Evolutionary conservation across 2,797 vertebrate genomes (phyloP), one percentile per base, ranked within the genome.

Genomic region (Crenuchus spilurus): DNA sequence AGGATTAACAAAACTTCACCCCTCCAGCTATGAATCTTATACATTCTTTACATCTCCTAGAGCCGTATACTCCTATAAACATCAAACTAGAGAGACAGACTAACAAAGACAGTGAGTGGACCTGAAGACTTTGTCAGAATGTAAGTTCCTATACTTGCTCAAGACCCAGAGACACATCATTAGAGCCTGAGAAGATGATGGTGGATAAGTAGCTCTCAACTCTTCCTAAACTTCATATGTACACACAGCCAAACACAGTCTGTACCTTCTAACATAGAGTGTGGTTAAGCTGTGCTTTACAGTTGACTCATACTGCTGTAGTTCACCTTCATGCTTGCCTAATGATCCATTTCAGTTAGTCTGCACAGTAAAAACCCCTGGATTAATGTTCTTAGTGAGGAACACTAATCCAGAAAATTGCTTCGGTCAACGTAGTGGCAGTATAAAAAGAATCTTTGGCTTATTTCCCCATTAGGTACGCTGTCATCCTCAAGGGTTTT

Each of bases 401-500:
- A 39, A 35, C 31, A 60, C 31, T 39, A 60, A 35, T 35, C 57
- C 60, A 26, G n/a, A 48, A 63, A 42, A 63, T 37, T 31, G 42
- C 41, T 48, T 64, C 26, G 39, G 62, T 64, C 62, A 31, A 31
- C 28, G 9, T 48, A 33, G 62, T 28, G 26, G 39, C 41, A 31
- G 26, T 31, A 48, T 33, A 31, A 64, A 33, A 64, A 30, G 62
- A 13, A 18, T 44, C 62, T 48, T 31, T 16, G 8, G 26, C 9
- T 4, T 64, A 24, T n/a, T 64, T 46, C 42, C 42, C 62, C 5
- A 44, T 37, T 63, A 64, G 62, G 24, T 46, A 46, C 26, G 11
- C 62, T 64, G 62, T 64, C 62, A 48, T 41, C 62, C 30, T 64
- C 24, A 64, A 30, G 42, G 62, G 28, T 48, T 31, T 46, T 46